Evolutionary conservation across 2,797 vertebrate species (phyloP).

Genomic region (Heteromormyrus szaboi): DNA sequence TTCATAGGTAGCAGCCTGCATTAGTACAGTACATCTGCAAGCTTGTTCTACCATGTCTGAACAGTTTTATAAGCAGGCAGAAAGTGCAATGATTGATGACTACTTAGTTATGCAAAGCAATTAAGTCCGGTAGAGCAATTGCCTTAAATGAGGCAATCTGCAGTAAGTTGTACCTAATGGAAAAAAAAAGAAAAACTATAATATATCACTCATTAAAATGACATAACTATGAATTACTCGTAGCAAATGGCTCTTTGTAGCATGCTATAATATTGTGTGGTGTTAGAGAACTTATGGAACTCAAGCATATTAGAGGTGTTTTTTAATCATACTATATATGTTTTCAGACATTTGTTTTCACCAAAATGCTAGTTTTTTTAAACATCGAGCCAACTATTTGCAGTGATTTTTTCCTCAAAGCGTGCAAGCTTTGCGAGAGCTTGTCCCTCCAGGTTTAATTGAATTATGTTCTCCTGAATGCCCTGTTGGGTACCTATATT

Average conservation of each 20-base stretch:
- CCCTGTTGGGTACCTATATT: constrained; percentile 41
- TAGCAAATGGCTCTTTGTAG: background rate
- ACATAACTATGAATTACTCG: background rate
- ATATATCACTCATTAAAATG: constrained; percentile 17
- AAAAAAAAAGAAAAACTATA: constrained; percentile 39
- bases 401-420: background rate
- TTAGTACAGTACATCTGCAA: constrained; percentile 37
- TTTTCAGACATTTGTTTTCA: background rate
- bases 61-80: constrained; percentile 54
- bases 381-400: background rate
- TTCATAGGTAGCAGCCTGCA: background rate
- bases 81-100: constrained; percentile 63
- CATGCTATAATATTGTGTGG: background rate
- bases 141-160: constrained; percentile 26
- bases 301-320: background rate
- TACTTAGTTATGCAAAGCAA: constrained; percentile 65
- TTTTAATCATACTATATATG: background rate
- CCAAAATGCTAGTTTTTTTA: background rate
- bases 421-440: background rate
- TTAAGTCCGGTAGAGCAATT: constrained; percentile 52
- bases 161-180: constrained; percentile 44
- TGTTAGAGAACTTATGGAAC: background rate
- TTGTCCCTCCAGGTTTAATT: constrained; percentile 47
- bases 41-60: constrained; percentile 52
- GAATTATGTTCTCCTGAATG: constrained; percentile 40